These are phyloP conservation scores for Saccostrea echinata DNA, from an alignment of 1,140 invertebrate genomes.

Conservation along the genomic window DNA sequence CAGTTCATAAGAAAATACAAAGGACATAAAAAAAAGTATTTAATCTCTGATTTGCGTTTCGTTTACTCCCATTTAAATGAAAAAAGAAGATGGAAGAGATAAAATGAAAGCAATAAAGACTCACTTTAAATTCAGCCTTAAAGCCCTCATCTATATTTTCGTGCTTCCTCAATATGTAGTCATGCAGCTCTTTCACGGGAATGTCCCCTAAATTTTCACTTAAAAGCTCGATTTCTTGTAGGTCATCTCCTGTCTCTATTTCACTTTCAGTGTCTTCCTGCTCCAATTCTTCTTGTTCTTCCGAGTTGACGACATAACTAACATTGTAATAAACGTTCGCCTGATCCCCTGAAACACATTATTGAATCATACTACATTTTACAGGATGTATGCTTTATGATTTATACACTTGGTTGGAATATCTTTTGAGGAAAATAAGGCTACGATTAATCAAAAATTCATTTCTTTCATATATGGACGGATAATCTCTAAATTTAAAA, in stretches of 20 bases:
- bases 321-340: background rate
- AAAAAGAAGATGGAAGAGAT: no score
- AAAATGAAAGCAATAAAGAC: background rate
- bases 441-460: no score
- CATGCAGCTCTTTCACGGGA: background rate
- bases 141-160: background rate
- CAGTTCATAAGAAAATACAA: no score
- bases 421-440: no score
- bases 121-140: constrained; percentile 28
- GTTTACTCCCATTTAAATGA: no score
- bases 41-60: no score
- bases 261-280: background rate
- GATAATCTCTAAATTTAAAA: no score
- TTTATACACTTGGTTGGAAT: no score
- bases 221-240: background rate
- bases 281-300: background rate
- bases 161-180: constrained; percentile 8
- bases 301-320: background rate
- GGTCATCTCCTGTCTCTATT: background rate
- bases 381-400: no score
- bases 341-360: background rate
- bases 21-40: no score
- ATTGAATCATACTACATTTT: no score
- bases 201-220: constrained; percentile 23
- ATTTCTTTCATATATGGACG: no score